Evolutionary conservation across 2,113 vertebrate genomes (phyloP).

Genomic region (Hydropotes inermis): DNA sequence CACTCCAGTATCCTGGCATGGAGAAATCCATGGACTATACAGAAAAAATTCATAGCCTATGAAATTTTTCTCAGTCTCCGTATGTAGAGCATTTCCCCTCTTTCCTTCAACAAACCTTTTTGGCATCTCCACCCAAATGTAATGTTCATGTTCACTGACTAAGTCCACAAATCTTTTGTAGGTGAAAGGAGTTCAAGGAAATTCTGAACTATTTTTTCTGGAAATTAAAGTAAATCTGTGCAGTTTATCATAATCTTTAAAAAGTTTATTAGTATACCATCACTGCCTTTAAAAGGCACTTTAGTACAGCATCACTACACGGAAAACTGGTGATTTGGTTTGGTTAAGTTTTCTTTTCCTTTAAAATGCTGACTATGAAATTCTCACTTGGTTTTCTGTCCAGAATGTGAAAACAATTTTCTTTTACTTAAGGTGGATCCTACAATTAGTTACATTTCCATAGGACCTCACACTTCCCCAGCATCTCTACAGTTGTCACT

Average conservation of each 20-base stretch:
- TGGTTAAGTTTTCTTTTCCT: neutral
- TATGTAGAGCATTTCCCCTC: neutral
- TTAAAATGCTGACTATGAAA: neutral
- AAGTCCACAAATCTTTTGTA: neutral
- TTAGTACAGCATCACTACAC: neutral
- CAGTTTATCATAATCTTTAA: neutral
- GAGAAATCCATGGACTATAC: neutral
- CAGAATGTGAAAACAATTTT: neutral
- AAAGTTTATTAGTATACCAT: neutral
- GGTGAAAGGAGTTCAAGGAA: neutral
- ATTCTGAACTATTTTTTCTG: neutral
- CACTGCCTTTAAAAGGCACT: neutral
- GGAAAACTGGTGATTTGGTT: neutral
- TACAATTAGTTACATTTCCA: neutral
- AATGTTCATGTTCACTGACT: neutral
- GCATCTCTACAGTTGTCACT: neutral
- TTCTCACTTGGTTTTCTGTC: neutral
- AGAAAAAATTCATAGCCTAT: neutral
- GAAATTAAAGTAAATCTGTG: neutral
- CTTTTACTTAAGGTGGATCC: neutral
- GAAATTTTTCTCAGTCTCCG: neutral
- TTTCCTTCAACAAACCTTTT: neutral
- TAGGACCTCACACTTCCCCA: neutral
- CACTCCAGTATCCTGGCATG: neutral
- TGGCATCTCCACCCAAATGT: neutral